Evolutionary conservation across 2,797 vertebrate genomes (phyloP), one percentile per base, ranked within the genome.

Genomic region (Paedocypris micromegethes): DNA sequence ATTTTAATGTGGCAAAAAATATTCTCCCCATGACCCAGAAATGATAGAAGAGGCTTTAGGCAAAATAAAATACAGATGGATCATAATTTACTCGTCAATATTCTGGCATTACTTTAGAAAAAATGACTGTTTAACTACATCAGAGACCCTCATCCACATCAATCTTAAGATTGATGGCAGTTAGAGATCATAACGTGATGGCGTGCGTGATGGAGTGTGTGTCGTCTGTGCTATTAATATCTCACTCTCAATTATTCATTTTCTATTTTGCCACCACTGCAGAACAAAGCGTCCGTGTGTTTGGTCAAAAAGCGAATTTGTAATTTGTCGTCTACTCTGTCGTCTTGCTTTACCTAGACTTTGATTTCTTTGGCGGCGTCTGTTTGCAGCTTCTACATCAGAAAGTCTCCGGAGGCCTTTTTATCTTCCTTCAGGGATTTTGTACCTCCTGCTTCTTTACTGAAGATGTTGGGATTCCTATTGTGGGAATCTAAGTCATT

Each of bases 181-280:
- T 9, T 41, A 9, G 43, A 50, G 53, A 45, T 7, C 7, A 9
- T 39, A 72, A 70, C 62, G 53, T 4, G 46, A 9, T 38, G 23
- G 23, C 23, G 23, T 23, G 51, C 48, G 5, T 57, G 38, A 3
- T 40, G 43, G 23, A 56, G 6, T 68, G 49, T 60, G 51, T 54
- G 59, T 59, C 23, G 60, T 52, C 7, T 66, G 37, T 44, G 38
- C 60, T 64, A 66, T 72, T 78, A 45, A 72, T 75, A 47, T 72
- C 42, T 54, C 4, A 2, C 42, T 58, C n/a, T 76, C 60, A 72
- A 74, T 72, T 67, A 75, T 79, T 79, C 44, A 62, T 44, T 55
- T 45, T 57, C 37, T 40, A 66, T 76, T 72, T 76, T 72, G 65
- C 61, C 52, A 52, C 5, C 42, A 61, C 42, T 51, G 47, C 42